Base-by-base conservation (phyloP, 2,113 vertebrate species). In the Aviceda subcristata region DNA sequence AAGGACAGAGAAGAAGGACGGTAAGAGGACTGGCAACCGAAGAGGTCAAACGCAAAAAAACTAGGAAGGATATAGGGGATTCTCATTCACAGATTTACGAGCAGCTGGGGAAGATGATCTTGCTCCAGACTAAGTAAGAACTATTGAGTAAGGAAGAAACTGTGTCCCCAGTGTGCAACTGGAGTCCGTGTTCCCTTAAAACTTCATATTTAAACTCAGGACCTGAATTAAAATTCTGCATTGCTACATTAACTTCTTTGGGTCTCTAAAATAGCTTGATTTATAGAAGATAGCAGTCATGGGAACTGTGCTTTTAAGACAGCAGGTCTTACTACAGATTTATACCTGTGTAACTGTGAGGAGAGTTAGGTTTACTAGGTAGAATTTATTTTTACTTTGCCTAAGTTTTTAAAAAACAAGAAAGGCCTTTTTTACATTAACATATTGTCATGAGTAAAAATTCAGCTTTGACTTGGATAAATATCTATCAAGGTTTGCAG, bases 401-500 rank as follows among this genome's bases (percentile, higher is more conserved):
- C 38, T 36, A 50, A 64, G 13, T 63, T 89, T 79, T 77, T 60
- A 46, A 46, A 86, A 90, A 82, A 11, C 15, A 88, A 66, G 13
- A 55, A 83, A 91, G 32, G 21, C 2, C 11, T n/a, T 59, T 62
- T 63, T 85, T 78, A 64, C 24, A 66, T 43, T 80, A 86, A 36
- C 63, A 62, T 83, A 93, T 8, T 8, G 11, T 12, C 79, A 83
- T 12, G 11, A 71, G 71, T 88, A 92, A 92, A 95, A 88, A 71
- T 43, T 90, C 82, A 56, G 45, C 56, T 93, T 84, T 86, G 72
- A 94, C 55, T 68, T 80, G 90, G 69, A 77, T 88, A 90, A 96
- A 64, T 93, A 94, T 74, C 88, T 94, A 83, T 91, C 82, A 88
- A 57, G 41, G 12, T 93, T 92, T 94, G 71, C 68, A 90, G 85